A percentile compares a stretch with the other conserved stretches of the same genome.
Conservation (phyloP, 2,888 invertebrate species). For the Lottia scabra region DNA sequence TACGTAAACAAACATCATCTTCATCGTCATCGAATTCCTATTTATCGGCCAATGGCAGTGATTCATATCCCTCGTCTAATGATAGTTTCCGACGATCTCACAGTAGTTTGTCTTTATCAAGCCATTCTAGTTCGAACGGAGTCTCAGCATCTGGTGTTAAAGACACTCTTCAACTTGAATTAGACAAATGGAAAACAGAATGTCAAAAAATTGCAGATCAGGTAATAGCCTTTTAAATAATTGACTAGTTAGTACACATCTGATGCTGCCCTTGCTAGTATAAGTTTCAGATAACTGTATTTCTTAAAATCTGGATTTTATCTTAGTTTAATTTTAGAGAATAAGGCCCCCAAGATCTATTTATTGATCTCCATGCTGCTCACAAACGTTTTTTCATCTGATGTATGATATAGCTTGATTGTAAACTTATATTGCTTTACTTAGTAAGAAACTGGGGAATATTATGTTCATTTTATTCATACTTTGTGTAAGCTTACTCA, state of each 20-base stretch:
- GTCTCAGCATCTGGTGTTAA: background rate
- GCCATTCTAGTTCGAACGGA: background rate
- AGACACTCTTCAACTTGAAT: background rate
- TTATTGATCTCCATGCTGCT: too few relatives aligned
- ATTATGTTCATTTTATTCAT: too few relatives aligned
- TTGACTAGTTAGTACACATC: too few relatives aligned
- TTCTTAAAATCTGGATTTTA: too few relatives aligned
- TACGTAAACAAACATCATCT: background rate
- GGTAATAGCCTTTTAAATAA: background rate
- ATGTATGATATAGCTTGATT: too few relatives aligned
- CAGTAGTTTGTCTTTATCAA: background rate
- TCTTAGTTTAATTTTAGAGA: too few relatives aligned
- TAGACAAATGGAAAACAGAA: conserved; percentile 7
- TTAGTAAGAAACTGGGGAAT: too few relatives aligned
- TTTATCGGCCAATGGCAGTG: background rate
- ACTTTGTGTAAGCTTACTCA: background rate
- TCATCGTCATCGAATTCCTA: conserved; percentile 5
- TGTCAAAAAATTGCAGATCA: background rate
- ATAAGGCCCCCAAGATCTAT: too few relatives aligned
- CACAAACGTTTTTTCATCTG: too few relatives aligned
- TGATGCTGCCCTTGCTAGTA: too few relatives aligned
- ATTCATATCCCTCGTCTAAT: background rate
- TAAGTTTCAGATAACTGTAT: too few relatives aligned
- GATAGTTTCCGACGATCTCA: background rate
- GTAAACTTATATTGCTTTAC: too few relatives aligned